These are phyloP conservation scores for Octonoba sinensis DNA, from an alignment of 2,888 invertebrate genomes.

Conservation along the genomic window DNA sequence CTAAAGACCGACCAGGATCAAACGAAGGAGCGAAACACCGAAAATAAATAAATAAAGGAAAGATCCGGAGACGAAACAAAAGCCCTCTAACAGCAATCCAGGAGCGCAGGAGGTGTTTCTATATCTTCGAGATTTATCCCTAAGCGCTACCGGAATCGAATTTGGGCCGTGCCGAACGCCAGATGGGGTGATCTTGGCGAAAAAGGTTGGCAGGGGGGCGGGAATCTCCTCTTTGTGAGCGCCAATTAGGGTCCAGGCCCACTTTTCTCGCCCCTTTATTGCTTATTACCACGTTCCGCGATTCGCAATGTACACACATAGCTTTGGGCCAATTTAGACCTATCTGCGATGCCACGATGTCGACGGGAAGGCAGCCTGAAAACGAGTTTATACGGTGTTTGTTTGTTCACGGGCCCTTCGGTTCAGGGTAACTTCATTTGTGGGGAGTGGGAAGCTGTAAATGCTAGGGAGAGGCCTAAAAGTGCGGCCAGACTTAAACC, in stretches of 20 bases:
- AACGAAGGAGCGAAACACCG: too few species aligned
- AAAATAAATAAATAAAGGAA: too few species aligned
- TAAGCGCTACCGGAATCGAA: constrained; percentile 52
- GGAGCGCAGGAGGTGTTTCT: constrained; percentile 53
- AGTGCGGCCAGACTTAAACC: background rate
- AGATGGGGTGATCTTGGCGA: constrained; percentile 60
- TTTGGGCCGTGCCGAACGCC: constrained; percentile 47
- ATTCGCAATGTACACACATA: constrained; percentile 33
- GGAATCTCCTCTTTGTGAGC: constrained; percentile 46
- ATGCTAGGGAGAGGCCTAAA: constrained; percentile 33
- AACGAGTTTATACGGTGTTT: constrained; percentile 51
- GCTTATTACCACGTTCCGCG: constrained; percentile 42
- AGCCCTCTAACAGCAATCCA: constrained; percentile 1
- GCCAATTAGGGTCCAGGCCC: constrained; percentile 48
- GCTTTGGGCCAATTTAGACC: constrained; percentile 61
- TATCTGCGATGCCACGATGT: constrained; percentile 25
- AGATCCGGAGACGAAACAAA: background rate
- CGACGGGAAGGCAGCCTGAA: constrained; percentile 16
- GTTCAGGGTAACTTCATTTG: constrained; percentile 44
- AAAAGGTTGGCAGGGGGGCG: constrained; percentile 47
- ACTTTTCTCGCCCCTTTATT: constrained; percentile 48
- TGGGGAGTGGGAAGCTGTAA: constrained; percentile 49
- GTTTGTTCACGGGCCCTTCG: constrained; percentile 37
- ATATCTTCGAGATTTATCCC: constrained; percentile 49
- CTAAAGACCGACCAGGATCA: background rate